Evolutionary conservation across 2,888 invertebrate species (phyloP), one percentile per base, ranked within the genome.

Genomic region (Apodemia mormo): DNA sequence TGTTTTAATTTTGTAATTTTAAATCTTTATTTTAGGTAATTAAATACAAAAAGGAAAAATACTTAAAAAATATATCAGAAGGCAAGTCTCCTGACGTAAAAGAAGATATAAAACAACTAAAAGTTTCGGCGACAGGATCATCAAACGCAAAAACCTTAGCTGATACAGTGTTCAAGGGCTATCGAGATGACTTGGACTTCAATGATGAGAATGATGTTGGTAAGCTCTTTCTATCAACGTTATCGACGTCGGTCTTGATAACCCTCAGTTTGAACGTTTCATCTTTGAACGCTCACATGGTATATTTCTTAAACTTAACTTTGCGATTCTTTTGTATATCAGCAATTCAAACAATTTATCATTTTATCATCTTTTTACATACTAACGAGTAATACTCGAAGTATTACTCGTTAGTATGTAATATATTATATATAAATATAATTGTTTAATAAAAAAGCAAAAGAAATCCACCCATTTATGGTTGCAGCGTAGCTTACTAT

Each of bases 171-270:
- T 92, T 93, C 66, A 95, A 95, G 80, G 96, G 96, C 40, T 92
- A 96, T 43, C 95, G 96, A 73, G 97, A 97, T 80, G 97, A 97
- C 87, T 91, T 97, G 75, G 97, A 97, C 80, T 96, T 95, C 69
- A 96, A 96, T 73, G 97, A 97, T 80, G 97, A 97, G 82, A 96
- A 96, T 79, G 96, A 97, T 85, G 94, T 97, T 67, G 97, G 95
- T 94, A 76, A 85, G 89, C 69, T n/a, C 3, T 2, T 22, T 6
- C 8, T 22, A 22, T 2, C 8, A 8, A 8, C 8, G 9, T 40
- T 9, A 2, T 9, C 40, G 9, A 40, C 8, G 2, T 2, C 8
- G 8, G 40, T 9, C 9, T 40, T 40, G 9, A 40, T 45, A 2
- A 45, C 45, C 12, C 1, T 45, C 2, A 9, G 40, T 9, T 40